Base-by-base conservation (phyloP, 1,140 invertebrate species). In the Trichonephila clavata region DNA sequence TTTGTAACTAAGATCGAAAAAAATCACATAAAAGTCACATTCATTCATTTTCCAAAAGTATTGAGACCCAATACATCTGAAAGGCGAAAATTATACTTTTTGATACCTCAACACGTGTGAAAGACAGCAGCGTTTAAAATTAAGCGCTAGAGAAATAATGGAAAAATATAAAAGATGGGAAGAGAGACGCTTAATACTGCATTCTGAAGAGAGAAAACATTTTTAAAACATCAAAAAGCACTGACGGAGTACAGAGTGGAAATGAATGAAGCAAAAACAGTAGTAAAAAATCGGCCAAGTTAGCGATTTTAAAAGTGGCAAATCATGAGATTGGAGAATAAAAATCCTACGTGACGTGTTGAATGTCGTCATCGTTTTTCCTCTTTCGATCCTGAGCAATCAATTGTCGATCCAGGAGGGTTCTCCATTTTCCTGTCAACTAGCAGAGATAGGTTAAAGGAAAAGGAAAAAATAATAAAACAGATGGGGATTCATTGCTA, bases 251-350 rank as follows among this genome's bases (percentile, higher is more conserved):
- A 71, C 4, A 77, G 39, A 32, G 39, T 32, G 10, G 59, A 65
- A 87, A 87, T 32, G 32, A 68, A 65, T 20, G 63, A 71, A 81
- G 18, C 57, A 90, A 84, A 65, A 39, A 65, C 32, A 6, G 65
- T 20, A 27, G 14, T 43, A 92, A 92, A 92, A 86, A 65, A 68
- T 14, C 59, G 32, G 84, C 86, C 24, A 86, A 93, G 39, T 93
- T 93, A 63, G 84, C 65, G 84, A 88, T 93, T 93, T 88, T 88
- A 93, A 93, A 87, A 86, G 84, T 93, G 86, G 84, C 68, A 87
- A 93, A 87, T 93, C 92, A 93, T 93, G 92, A 88, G 86, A 93
- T 87, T 93, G 92, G 57, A 63, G 86, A 93, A 93, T 93, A 93
- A 93, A 93, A 93, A 86, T 93, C 57, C 84, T 87, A 93, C 92